These are phyloP conservation scores for Leucophenga varia DNA, from an alignment of 1,140 invertebrate genomes.

Conservation along the genomic window DNA sequence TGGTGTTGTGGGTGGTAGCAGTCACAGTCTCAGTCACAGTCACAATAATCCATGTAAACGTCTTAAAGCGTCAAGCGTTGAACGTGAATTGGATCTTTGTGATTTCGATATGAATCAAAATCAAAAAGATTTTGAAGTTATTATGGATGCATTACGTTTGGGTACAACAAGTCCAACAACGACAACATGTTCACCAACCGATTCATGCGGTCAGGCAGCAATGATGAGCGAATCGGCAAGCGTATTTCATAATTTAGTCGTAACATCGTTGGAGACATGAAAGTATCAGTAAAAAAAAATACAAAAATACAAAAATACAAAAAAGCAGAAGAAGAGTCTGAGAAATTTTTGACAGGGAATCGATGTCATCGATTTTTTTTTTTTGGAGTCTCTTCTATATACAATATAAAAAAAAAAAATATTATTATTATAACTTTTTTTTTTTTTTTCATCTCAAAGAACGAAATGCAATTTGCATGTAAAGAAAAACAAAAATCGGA, in stretches of 20 bases:
- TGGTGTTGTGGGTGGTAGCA: neutral
- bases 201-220: conserved; percentile 66
- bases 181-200: conserved; percentile 55
- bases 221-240: conserved; percentile 70
- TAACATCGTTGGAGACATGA: conserved; percentile 68
- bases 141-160: conserved; percentile 56
- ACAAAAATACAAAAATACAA: no score
- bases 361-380: neutral
- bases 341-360: neutral
- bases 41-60: neutral
- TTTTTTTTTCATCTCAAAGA: no score
- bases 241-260: conserved; percentile 68
- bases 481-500: no score
- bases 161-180: conserved; percentile 55
- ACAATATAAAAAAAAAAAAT: no score
- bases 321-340: no score
- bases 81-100: conserved; percentile 45
- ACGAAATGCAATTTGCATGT: conserved; percentile 9
- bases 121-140: conserved; percentile 57
- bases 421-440: no score
- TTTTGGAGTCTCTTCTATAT: no score
- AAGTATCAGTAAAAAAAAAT: conserved; percentile 39
- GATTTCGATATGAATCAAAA: conserved; percentile 56
- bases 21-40: neutral
- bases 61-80: conserved; percentile 17